Base-by-base conservation (phyloP, 1,140 invertebrate species). In the Euura saliciscinereae region DNA sequence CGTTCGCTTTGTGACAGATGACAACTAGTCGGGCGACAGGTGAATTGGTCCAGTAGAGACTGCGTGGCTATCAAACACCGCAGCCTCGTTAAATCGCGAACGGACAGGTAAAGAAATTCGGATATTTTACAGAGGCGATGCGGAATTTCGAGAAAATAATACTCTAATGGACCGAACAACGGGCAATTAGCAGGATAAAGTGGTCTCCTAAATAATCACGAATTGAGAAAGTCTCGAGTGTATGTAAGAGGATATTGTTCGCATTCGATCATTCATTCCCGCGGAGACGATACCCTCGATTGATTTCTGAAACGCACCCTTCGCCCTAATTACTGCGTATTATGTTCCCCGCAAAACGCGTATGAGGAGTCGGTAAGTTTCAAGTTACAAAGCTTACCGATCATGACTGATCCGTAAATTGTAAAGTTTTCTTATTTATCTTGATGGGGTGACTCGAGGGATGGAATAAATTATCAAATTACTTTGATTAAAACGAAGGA, bases 391-490 rank as follows among this genome's bases (percentile, higher is more conserved):
- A 59, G 51, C 51, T 59, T 59, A 59, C 51, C 13, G 13, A 59
- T 11, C 51, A 11, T 75, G 72, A 75, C 74, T 45, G 73, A 78
- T 77, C 75, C 77, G 76, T 82, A 82, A 80, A 82, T 80, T 80
- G 75, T 73, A 78, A 80, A 82, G 76, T 80, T 82, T 82, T 78
- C 77, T 78, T 78, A 78, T 79, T 79, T 76, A 73, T 65, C 72
- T 70, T 13, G 11, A 42, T 75, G 74, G 74, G 65, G 75, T 73
- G 76, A 73, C 74, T 77, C 76, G 74, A 74, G 76, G 73, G 76
- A 78, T 77, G 77, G 79, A 80, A 82, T 80, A 82, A 82, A 82
- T 82, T 80, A 79, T 78, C 79, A 76, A 82, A 82, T 80, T 80
- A 82, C 77, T 79, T 80, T 79, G 80, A 82, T 82, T 82, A 82